Base-by-base conservation (phyloP, 2,888 invertebrate genomes). In the Terebella lapidaria region DNA sequence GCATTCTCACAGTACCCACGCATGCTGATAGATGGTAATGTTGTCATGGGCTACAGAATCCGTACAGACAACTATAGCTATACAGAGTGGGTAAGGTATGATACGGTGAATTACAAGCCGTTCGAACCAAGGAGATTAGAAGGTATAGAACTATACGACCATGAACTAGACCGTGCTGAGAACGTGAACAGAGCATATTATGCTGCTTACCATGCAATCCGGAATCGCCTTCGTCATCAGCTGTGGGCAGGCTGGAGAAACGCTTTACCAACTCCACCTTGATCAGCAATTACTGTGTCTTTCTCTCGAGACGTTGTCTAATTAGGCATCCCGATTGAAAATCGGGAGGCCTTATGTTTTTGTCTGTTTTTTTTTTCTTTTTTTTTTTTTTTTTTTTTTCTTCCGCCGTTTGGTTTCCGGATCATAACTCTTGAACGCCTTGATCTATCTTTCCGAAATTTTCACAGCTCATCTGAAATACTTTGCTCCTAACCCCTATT, bases 31-130 rank as follows among this genome's bases (percentile, higher is more conserved):
- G 67, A 65, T 59, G 69, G 69, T 1, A 68, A 70, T 53, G 52
- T 56, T 2, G 58, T 69, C 1, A 72, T 72, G 71, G 72, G 71
- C 2, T 71, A 72, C 57, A 59, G 64, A 1, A 58, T 70, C 5
- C 58, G 67, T 3, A 70, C 71, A 26, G 66, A 69, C 42, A 58
- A 56, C 10, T 70, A 65, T 58, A 59, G 69, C 5, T 69, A 68
- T 51, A 68, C 35, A 45, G 54, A 46, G 53, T 72, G 70, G 70
- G 63, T 62, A 3, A 28, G 54, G 15, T 71, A 67, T 42, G 61
- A 63, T 45, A 54, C 49, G 20, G 5, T 5, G 10, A 15, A 10
- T 20, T 49, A n/a, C 49, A 49, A 49, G 27, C 18, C 18, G 5
- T n/a, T 35, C n/a, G n/a, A n/a, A n/a, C 10, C 10, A 35, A n/a